Conservation (phyloP, 1,140 invertebrate genomes). For the Macrostomum lignano region DNA sequence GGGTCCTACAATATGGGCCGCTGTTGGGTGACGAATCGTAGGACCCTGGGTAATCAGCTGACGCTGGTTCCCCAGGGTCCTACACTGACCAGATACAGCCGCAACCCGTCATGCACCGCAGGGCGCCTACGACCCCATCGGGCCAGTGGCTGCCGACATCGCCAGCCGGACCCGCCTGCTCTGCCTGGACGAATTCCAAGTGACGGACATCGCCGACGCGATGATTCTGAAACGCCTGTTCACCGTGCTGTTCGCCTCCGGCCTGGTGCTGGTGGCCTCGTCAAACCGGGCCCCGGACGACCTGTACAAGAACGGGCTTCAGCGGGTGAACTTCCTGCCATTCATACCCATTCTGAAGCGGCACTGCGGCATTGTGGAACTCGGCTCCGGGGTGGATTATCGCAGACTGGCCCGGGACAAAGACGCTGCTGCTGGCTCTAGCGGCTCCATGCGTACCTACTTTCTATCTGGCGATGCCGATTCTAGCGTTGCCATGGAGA, state of each 20-base stretch:
- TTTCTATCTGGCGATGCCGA: too few species aligned
- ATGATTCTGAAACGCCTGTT: too few species aligned
- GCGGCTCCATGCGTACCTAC: too few species aligned
- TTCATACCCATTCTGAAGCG: conserved; percentile 71
- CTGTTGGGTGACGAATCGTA: too few species aligned
- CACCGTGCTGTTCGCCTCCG: conserved; percentile 61
- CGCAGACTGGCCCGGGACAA: conserved; percentile 31
- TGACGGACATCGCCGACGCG: conserved; percentile 95
- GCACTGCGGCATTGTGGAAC: conserved; percentile 41
- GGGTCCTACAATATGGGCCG: too few species aligned
- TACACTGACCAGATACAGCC: too few species aligned
- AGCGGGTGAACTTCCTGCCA: conserved; percentile 76
- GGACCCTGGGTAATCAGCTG: too few species aligned
- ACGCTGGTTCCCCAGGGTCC: too few species aligned
- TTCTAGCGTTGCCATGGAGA: too few species aligned
- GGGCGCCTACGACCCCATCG: conserved; percentile 88
- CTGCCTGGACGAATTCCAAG: conserved; percentile 98
- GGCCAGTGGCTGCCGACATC: conserved; percentile 57
- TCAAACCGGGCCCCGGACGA: conserved; percentile 82
- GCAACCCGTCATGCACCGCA: too few species aligned
- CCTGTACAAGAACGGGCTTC: conserved; percentile 90
- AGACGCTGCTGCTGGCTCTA: too few species aligned
- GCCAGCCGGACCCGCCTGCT: conserved; percentile 56
- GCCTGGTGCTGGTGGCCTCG: conserved; percentile 70
- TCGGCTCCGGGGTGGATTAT: conserved; percentile 92